Conservation (phyloP, 2,113 vertebrate genomes). For the Pogona vitticeps region DNA sequence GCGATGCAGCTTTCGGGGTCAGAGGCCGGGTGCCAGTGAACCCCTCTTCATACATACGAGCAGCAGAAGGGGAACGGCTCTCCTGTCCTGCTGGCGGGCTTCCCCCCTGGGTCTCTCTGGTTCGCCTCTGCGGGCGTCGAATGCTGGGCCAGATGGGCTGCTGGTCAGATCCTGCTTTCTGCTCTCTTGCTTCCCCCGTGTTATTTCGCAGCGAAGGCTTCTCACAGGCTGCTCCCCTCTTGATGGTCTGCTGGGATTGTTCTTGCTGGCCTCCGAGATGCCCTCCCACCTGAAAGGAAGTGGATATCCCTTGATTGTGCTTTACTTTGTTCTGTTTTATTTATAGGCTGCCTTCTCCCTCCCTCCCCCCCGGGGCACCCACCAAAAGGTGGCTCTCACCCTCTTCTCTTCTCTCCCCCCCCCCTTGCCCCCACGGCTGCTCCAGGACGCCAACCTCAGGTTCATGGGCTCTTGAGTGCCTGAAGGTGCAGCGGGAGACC, state of each 20-base stretch:
- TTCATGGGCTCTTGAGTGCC: slow-evolving; percentile 71
- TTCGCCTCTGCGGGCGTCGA: no score
- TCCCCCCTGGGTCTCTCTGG: no score
- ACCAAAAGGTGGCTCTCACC: not conserved
- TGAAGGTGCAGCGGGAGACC: slow-evolving; percentile 80
- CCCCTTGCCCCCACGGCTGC: no score
- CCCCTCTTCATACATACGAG: no score
- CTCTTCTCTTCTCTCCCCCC: no score
- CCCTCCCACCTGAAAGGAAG: not conserved
- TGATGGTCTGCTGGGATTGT: not conserved
- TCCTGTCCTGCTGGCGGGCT: no score
- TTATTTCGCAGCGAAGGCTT: no score
- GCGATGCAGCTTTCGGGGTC: not conserved
- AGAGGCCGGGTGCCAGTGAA: not conserved
- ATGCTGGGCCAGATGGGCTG: not conserved
- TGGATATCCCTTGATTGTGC: not conserved
- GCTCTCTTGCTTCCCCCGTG: not conserved
- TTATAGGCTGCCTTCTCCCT: rapidly evolving
- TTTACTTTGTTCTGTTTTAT: not conserved
- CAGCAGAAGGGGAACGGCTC: no score
- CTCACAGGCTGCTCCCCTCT: no score
- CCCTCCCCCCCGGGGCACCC: not conserved
- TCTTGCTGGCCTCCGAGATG: not conserved
- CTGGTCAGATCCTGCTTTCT: not conserved
- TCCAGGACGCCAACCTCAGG: slow-evolving; percentile 77